Conservation (phyloP, 2,888 invertebrate species). For the Scaptodrosophila latifasciaeformis region DNA sequence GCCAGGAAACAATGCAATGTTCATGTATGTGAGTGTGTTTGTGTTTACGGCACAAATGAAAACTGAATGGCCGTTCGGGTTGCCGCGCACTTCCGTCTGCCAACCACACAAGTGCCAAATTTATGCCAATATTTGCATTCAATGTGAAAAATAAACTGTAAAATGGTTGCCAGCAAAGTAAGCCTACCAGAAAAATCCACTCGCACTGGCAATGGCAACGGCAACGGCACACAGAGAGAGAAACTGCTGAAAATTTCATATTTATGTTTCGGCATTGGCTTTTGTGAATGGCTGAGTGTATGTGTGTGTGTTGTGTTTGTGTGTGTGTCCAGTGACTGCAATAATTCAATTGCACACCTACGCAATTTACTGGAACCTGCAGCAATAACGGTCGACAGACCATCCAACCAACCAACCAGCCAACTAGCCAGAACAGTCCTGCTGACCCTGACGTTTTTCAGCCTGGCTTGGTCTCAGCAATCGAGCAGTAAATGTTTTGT, state of each 20-base stretch:
- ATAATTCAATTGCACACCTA: conserved; percentile 70
- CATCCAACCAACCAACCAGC: neutral
- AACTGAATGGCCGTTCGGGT: conserved; percentile 38
- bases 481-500: conserved; percentile 37
- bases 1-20: conserved; percentile 32
- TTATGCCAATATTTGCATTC: conserved; percentile 68
- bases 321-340: conserved; percentile 58
- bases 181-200: conserved; percentile 1
- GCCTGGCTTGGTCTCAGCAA: conserved; percentile 1
- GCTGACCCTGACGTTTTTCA: conserved; percentile 1
- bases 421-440: neutral
- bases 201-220: too few species aligned
- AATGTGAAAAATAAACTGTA: conserved; percentile 66
- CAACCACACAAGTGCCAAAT: conserved; percentile 53
- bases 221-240: neutral
- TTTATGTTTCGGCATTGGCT: conserved; percentile 38
- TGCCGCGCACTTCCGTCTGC: conserved; percentile 12
- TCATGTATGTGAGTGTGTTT: conserved; percentile 11
- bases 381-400: conserved; percentile 10
- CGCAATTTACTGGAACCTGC: conserved; percentile 50
- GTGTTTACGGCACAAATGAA: conserved; percentile 38
- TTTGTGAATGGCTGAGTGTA: neutral
- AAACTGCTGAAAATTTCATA: conserved; percentile 50
- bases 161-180: conserved; percentile 47
- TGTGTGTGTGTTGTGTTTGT: conserved; percentile 1